Evolutionary conservation across 2,888 invertebrate genomes (phyloP), one percentile per base, ranked within the genome.

Genomic region (Mactromeris polynyma): DNA sequence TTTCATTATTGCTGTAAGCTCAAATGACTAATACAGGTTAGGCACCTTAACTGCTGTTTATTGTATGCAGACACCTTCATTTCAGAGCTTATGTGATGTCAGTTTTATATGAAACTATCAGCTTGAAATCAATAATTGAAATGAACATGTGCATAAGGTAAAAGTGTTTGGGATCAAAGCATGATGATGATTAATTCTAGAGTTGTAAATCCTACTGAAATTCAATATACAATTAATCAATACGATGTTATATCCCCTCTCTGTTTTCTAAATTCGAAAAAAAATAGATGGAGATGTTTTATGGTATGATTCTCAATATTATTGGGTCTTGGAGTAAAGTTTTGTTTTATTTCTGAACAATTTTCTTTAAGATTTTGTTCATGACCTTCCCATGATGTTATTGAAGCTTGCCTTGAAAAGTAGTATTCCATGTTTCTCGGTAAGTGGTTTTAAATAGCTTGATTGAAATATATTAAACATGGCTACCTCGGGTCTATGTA

Each of bases 101-200:
- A 0, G 58, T 64, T 51, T 26, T 19, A 73, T 73, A 73, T 73
- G 36, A 73, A 73, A 33, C 33, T 36, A 73, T 73, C 19, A 73
- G 73, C 36, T 58, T 73, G 33, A 17, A 73, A 73, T 73, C 73
- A 73, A 73, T 73, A 73, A 73, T 36, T 73, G 36, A 73, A 73
- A 73, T 36, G 73, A 73, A 73, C 73, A 73, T 73, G 33, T 73
- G 73, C 73, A 73, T 73, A 36, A 73, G 73, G 73, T 73, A 73
- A 73, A 36, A 33, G 17, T 73, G 73, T 4, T 19, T 3, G 33
- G 33, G 73, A 73, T 73, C 36, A 73, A 73, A 73, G 33, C 31
- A 36, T 36, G 36, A 26, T 19, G 73, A 33, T 73, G 73, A 73
- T 73, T 73, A 73, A 73, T 73, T 36, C 31, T 33, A 73, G 73